Percentiles rank a stretch among this genome's conserved stretches.
phyloP scores from a whole-genome alignment of 2,113 vertebrate species.

The Pelecanoides urinatrix region DNA sequence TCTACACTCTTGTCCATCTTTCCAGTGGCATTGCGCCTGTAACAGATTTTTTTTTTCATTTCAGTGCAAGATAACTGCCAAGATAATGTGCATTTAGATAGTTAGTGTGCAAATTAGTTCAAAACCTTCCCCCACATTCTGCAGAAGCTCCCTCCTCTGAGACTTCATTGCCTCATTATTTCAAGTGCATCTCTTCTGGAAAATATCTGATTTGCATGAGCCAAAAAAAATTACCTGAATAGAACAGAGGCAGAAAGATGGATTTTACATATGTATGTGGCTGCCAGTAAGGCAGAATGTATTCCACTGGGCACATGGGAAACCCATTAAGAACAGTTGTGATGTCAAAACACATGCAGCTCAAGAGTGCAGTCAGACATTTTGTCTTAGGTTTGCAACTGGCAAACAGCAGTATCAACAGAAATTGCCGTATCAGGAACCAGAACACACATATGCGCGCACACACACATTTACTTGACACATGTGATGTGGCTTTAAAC shows the following conservation, averaged over 20 bases:
- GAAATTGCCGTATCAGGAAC: background rate
- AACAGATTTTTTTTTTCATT: background rate
- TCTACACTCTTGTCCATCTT: background rate
- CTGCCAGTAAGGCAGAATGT: background rate
- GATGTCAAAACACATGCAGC: background rate
- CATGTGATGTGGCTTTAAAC: background rate
- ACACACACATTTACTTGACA: background rate
- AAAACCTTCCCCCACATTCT: background rate
- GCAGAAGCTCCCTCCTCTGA: background rate
- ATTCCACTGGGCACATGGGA: background rate
- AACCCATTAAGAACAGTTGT: background rate
- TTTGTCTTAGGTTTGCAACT: background rate
- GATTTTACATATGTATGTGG: background rate
- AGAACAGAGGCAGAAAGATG: background rate
- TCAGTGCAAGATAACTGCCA: background rate
- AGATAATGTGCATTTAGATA: background rate
- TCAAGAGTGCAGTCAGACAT: background rate
- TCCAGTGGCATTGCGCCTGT: background rate
- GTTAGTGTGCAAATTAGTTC: background rate
- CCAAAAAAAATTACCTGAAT: background rate
- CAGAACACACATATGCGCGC: background rate
- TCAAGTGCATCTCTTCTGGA: background rate
- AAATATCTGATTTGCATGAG: background rate
- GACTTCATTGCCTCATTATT: background rate
- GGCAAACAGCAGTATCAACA: background rate